Evolutionary conservation across 2,113 vertebrate species (phyloP), one percentile per base, ranked within the genome.

Genomic region (Girardinichthys multiradiatus): DNA sequence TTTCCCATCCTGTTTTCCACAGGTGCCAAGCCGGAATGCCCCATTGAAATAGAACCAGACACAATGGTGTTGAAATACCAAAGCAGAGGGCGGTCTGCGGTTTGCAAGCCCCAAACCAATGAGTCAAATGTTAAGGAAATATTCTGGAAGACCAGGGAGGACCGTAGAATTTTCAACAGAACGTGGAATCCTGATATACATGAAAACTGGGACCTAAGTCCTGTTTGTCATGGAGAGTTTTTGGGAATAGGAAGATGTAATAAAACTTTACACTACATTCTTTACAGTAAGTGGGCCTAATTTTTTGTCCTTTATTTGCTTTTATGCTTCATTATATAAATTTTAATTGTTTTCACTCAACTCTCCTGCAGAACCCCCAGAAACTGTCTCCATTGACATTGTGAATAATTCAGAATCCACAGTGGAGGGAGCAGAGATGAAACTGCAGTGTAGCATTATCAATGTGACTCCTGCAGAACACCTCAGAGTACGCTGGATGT

Each of bases 271-370:
- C 3, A 58, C 72, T 4, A 94, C 81, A 80, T 1, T 0, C 13
- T 96, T 21, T 94, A 93, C 86, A 92, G 93, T 95, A 77, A 86
- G 93, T 91, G 26, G 6, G 58, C 10, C 58, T 73, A 31, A 12
- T 45, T 58, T n/a, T 72, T 68, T 33, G 0, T 60, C 48, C 24
- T 51, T 64, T 57, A 4, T 5, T n/a, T 64, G 14, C 26, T 26
- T 28, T 54, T 0, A 7, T 21, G 11, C 14, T 61, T 71, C 9
- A 14, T 10, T 66, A n/a, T 35, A 33, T 31, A 4, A 4, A 57
- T 57, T 54, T 31, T 15, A 39, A 64, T 28, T 45, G 1, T 45
- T 24, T 48, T 65, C 14, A 61, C 12, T 30, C 11, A 51, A 59
- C 65, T 81, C 26, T 6, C 61, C 35, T 28, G 45, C 76, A 94